Evolutionary conservation across 2,888 invertebrate species (phyloP).

Genomic region (Lissocephala sabroskyi): DNA sequence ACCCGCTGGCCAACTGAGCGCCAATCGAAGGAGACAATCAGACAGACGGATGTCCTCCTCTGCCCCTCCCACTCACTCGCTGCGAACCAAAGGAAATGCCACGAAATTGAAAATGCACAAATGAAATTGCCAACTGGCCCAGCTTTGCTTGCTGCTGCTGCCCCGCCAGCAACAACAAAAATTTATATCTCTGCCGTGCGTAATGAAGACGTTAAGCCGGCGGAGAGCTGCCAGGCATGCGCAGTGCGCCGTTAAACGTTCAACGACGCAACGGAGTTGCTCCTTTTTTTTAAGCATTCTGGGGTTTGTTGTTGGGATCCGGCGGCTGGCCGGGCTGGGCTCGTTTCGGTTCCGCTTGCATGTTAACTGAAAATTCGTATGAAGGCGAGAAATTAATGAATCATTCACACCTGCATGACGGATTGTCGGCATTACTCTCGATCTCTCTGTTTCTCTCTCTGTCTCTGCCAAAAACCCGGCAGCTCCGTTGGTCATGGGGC

Average conservation of each 20-base stretch:
- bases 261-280: too few relatives aligned
- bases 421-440: slow-evolving; percentile 67
- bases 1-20: slow-evolving; percentile 43
- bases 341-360: slow-evolving; percentile 62
- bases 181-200: slow-evolving; percentile 50
- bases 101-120: slow-evolving; percentile 63
- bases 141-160: not conserved
- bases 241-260: slow-evolving; percentile 23
- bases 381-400: slow-evolving; percentile 72
- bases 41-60: too few relatives aligned
- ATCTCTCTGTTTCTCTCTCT: slow-evolving; percentile 12
- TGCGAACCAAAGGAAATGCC: slow-evolving; percentile 45
- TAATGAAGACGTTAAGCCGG: slow-evolving; percentile 60
- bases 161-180: slow-evolving; percentile 11
- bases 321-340: too few relatives aligned
- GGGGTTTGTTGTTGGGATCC: too few relatives aligned
- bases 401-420: slow-evolving; percentile 72
- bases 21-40: not conserved
- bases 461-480: too few relatives aligned
- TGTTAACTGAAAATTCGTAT: slow-evolving; percentile 65
- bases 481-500: not conserved
- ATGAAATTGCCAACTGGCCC: slow-evolving; percentile 53
- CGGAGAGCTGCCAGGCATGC: slow-evolving; percentile 43
- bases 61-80: too few relatives aligned
- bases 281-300: too few relatives aligned